phyloP scores from a whole-genome alignment of 2,888 invertebrate species.

The Apocheima hispidaria region DNA sequence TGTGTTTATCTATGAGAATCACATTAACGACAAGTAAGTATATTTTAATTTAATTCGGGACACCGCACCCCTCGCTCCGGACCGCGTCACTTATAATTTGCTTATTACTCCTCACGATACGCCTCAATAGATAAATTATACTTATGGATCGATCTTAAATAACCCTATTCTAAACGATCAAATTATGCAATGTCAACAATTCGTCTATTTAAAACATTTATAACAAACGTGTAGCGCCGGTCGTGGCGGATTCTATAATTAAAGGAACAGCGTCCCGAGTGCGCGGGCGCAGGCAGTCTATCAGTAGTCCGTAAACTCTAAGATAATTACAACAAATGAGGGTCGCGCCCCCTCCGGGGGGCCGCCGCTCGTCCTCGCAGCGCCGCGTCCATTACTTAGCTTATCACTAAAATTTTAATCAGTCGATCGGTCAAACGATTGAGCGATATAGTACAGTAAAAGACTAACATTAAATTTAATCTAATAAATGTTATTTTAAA shows the following conservation, averaged over 20 bases:
- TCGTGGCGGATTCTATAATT: conserved; percentile 53
- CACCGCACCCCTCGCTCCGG: conserved; percentile 78
- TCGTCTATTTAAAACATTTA: conserved; percentile 80
- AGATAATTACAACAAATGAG: conserved; percentile 69
- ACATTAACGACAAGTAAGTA: conserved; percentile 76
- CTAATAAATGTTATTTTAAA: conserved; percentile 85
- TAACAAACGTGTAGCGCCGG: conserved; percentile 69
- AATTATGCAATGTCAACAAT: conserved; percentile 84
- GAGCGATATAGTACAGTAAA: conserved; percentile 86
- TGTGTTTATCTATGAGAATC: conserved; percentile 80
- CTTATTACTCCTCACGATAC: conserved; percentile 76
- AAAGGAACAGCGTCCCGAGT: conserved; percentile 59
- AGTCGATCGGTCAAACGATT: conserved; percentile 86
- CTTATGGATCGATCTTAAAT: conserved; percentile 86
- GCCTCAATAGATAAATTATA: conserved; percentile 84
- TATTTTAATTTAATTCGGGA: conserved; percentile 77
- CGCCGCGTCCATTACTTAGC: conserved; percentile 78
- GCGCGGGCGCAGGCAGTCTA: conserved; percentile 58
- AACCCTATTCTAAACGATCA: conserved; percentile 85
- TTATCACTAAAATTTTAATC: conserved; percentile 86
- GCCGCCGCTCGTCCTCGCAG: conserved; percentile 50
- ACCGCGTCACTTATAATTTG: conserved; percentile 78
- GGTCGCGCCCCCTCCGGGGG: conserved; percentile 36
- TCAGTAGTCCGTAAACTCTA: conserved; percentile 75
- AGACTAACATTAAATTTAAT: conserved; percentile 86